Evolutionary conservation across 2,888 invertebrate genomes (phyloP), one percentile per base, ranked within the genome.

Genomic region (Leptopilina drosophilae): DNA sequence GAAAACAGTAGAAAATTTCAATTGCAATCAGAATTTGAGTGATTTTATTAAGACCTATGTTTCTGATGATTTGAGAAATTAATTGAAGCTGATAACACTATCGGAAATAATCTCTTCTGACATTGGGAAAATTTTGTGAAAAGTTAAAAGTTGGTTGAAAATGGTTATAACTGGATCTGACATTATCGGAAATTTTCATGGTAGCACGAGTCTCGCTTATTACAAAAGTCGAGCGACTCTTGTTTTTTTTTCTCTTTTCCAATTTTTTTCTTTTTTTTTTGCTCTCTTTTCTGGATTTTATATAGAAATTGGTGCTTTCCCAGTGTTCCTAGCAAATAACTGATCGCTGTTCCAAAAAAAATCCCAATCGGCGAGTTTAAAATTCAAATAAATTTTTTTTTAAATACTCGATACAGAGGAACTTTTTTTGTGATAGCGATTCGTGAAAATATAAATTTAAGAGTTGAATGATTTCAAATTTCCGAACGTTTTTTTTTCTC

Each of bases 51-150:
- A 49, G 14, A 67, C 12, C 1, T 65, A 33, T 49, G 20, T 49
- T 67, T 49, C 20, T 2, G 20, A 67, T 20, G 6, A 67, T 67
- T 67, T 12, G 49, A 49, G 62, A 67, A 67, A 49, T 11, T 49
- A 67, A 67, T 67, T 67, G 67, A 12, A 49, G 67, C 49, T 67
- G 67, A 67, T 67, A 67, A 67, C 49, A 49, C 67, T 12, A 67
- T 67, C 49, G 20, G 46, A 12, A 49, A 49, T 67, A 67, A 67
- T 67, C 49, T 46, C 15, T 15, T 11, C 59, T 62, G n/a, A n/a
- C 67, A 12, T 15, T 49, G 6, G 67, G 49, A 15, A 62, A 49
- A 49, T 49, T 49, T 49, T 1, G 7, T 67, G 49, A 49, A 67
- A 67, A 67, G 49, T 49, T 62, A 20, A 67, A 67, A 67, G 20